phyloP scores from a whole-genome alignment of 2,113 vertebrate genomes.

The Cynopterus brachyotis region DNA sequence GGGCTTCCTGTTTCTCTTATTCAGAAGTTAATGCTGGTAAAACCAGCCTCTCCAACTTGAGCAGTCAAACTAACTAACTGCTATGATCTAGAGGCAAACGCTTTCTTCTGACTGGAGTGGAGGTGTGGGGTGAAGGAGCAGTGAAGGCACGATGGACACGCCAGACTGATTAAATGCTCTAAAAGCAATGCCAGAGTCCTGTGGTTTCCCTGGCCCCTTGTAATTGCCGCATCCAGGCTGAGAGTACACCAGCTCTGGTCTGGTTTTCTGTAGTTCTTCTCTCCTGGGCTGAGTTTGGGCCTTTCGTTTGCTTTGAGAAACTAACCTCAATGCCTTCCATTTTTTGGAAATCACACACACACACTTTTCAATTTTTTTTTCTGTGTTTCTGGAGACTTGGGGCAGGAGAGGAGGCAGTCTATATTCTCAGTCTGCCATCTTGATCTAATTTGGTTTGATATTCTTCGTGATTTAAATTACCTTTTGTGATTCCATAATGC shows the following conservation, averaged over 20 bases:
- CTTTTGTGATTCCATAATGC: slow-evolving; percentile 7
- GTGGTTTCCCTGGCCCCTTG: not conserved
- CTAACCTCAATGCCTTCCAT: not conserved
- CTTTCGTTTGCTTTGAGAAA: not conserved
- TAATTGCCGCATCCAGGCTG: not conserved
- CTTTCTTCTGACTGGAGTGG: not conserved
- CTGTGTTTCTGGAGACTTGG: not conserved
- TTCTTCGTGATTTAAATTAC: not conserved
- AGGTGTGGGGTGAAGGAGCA: not conserved
- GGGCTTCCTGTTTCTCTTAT: not conserved
- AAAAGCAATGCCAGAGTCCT: not conserved
- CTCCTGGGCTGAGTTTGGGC: not conserved
- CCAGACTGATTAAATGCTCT: not conserved
- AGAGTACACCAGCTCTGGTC: not conserved
- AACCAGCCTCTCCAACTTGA: not conserved
- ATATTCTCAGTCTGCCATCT: not conserved
- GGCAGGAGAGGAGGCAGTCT: not conserved
- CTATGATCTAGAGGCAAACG: not conserved
- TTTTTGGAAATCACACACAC: not conserved
- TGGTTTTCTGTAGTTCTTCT: not conserved
- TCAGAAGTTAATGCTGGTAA: not conserved
- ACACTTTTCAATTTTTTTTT: not conserved
- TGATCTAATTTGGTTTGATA: not conserved
- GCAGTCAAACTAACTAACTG: not conserved
- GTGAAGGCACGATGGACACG: not conserved